Conservation (phyloP, 1,140 invertebrate genomes). For the Ostrea edulis region DNA sequence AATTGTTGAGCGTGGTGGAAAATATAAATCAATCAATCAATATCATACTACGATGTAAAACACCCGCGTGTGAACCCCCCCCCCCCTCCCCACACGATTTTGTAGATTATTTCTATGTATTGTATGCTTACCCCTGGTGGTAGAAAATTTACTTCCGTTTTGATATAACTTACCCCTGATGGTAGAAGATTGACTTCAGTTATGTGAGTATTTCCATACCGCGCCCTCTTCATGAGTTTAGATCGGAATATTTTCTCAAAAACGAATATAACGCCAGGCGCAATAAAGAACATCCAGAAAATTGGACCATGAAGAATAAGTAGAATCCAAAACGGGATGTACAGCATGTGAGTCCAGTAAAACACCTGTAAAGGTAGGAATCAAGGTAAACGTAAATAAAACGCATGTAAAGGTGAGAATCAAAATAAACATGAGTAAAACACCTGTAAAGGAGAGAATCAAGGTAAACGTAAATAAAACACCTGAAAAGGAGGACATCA, state of each 20-base stretch:
- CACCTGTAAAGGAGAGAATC: too few species aligned
- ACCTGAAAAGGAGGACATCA: too few species aligned
- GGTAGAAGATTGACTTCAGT: slow-evolving; percentile 61
- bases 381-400: too few species aligned
- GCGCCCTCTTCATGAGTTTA: slow-evolving; percentile 54
- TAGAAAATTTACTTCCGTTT: slow-evolving; percentile 60
- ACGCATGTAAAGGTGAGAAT: too few species aligned
- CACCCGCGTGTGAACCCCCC: too few species aligned
- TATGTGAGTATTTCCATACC: slow-evolving; percentile 64
- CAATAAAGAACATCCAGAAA: slow-evolving; percentile 97
- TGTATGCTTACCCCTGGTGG: slow-evolving; percentile 60
- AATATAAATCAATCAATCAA: too few species aligned
- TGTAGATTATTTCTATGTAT: too few species aligned
- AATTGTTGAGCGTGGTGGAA: too few species aligned
- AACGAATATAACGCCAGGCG: slow-evolving; percentile 89
- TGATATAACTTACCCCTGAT: slow-evolving; percentile 60
- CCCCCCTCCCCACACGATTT: too few species aligned
- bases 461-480: too few species aligned
- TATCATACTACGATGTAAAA: too few species aligned
- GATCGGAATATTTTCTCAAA: slow-evolving; percentile 85
- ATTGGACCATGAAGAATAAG: slow-evolving; percentile 93
- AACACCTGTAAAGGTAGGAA: slow-evolving; percentile 85
- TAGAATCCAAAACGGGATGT: slow-evolving; percentile 93
- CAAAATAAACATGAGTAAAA: too few species aligned
- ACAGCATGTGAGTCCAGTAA: slow-evolving; percentile 96